Percentiles rank a stretch among this genome's conserved stretches.
Conservation (phyloP, 1,140 invertebrate genomes). For the Scaptomyza pallida region DNA sequence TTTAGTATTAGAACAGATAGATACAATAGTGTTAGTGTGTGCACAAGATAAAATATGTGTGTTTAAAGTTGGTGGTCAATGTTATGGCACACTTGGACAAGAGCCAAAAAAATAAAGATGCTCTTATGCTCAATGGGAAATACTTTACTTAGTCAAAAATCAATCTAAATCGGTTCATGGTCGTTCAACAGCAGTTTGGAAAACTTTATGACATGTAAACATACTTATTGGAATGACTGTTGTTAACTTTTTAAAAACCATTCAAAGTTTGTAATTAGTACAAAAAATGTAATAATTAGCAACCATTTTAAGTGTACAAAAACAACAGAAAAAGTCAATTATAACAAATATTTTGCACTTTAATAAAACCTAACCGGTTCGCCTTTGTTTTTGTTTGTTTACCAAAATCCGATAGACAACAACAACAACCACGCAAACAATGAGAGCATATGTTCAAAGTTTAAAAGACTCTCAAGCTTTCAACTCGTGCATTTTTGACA, state of each 20-base stretch:
- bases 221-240: not conserved
- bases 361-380: slow-evolving; percentile 52
- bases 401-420: slow-evolving; percentile 55
- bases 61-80: slow-evolving; percentile 19
- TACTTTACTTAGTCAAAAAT: not conserved
- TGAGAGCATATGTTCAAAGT: slow-evolving; percentile 1
- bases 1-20: slow-evolving; percentile 53
- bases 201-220: not conserved
- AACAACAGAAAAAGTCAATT: slow-evolving; percentile 15
- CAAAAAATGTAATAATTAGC: slow-evolving; percentile 36
- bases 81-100: slow-evolving; percentile 52
- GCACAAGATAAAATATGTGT: slow-evolving; percentile 33
- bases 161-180: slow-evolving; percentile 44
- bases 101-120: slow-evolving; percentile 53
- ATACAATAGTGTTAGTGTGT: slow-evolving; percentile 19
- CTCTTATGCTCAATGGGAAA: slow-evolving; percentile 19
- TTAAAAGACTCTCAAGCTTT: not conserved
- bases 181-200: slow-evolving; percentile 20
- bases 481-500: not conserved
- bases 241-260: not conserved
- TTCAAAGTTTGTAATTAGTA: slow-evolving; percentile 18
- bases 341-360: slow-evolving; percentile 16
- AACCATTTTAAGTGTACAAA: slow-evolving; percentile 32
- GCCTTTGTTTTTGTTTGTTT: slow-evolving; percentile 63
- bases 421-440: slow-evolving; percentile 7